Percentiles rank a stretch among this genome's conserved stretches.
Conservation (phyloP, 2,113 vertebrate genomes). For the Gymnogyps californianus region DNA sequence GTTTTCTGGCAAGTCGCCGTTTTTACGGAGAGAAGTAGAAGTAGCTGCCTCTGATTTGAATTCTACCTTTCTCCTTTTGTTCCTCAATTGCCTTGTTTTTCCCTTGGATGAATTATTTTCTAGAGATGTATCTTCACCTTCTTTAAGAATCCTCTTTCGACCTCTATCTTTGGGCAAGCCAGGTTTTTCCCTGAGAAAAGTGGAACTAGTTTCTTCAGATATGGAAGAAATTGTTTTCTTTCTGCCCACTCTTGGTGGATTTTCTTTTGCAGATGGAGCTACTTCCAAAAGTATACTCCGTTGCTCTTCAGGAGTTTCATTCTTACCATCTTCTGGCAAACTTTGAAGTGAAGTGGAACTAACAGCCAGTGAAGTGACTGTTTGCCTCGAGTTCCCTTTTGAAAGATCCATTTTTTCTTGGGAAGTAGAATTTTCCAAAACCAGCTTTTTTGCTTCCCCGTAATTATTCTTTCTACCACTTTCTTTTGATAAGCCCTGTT, state of each 20-base stretch:
- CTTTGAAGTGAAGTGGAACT: background rate
- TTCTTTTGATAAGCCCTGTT: background rate
- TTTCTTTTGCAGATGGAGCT: background rate
- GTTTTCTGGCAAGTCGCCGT: background rate
- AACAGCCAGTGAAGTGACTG: background rate
- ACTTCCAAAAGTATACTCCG: background rate
- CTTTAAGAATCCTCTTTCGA: background rate
- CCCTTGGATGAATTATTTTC: background rate
- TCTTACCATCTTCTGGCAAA: background rate
- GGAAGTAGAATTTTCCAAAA: background rate
- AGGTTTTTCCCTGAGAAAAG: background rate
- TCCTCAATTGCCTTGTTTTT: background rate
- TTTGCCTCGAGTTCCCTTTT: background rate
- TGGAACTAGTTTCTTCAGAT: background rate
- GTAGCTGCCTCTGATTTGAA: background rate
- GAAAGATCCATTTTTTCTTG: background rate
- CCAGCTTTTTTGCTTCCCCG: background rate
- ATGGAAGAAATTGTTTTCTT: background rate
- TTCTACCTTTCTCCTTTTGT: background rate
- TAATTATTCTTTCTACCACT: background rate
- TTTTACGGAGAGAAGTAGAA: background rate
- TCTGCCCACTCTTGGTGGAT: background rate
- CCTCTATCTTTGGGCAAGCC: background rate
- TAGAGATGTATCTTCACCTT: background rate
- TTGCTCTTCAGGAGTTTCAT: background rate